Conservation (phyloP, 2,888 invertebrate genomes). For the Punctoribates punctum region DNA sequence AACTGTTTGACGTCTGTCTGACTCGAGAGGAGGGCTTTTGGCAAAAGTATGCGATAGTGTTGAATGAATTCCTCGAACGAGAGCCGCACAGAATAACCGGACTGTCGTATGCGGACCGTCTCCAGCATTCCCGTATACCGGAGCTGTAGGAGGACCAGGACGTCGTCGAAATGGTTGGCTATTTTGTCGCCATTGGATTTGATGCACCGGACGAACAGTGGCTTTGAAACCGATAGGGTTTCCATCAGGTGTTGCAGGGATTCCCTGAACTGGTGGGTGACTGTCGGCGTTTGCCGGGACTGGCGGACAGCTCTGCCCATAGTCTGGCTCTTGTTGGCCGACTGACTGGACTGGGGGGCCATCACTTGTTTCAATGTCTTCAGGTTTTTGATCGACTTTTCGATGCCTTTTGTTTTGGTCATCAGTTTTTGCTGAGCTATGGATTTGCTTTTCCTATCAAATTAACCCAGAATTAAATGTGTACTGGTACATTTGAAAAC, state of each 20-base stretch:
- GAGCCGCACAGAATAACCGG: conserved; percentile 89
- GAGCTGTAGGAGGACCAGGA: conserved; percentile 82
- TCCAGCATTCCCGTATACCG: conserved; percentile 96
- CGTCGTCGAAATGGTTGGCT: conserved; percentile 87
- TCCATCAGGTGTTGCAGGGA: conserved; percentile 88
- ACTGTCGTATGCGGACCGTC: conserved; percentile 87
- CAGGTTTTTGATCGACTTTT: conserved; percentile 78
- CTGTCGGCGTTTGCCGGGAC: conserved; percentile 72
- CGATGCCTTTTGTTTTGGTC: conserved; percentile 24
- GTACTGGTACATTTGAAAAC: not conserved
- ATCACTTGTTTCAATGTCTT: conserved; percentile 84
- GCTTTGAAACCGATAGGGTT: conserved; percentile 81
- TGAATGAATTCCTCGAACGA: conserved; percentile 93
- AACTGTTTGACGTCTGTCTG: conserved; percentile 81
- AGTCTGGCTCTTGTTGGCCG: not conserved
- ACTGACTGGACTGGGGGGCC: conserved; percentile 4
- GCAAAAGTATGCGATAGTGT: conserved; percentile 81
- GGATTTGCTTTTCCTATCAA: conserved; percentile 81
- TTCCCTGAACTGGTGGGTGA: conserved; percentile 90
- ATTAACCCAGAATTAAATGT: not conserved
- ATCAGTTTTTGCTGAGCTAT: conserved; percentile 65
- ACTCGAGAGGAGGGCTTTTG: conserved; percentile 75
- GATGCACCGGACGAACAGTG: conserved; percentile 84
- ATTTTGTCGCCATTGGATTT: conserved; percentile 92
- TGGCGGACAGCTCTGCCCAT: conserved; percentile 58